Percentiles rank a stretch among this genome's conserved stretches.
Evolutionary conservation across 92 coral and sea anemone genomes (phyloP).

Genomic region (Virgularia gustaviana): DNA sequence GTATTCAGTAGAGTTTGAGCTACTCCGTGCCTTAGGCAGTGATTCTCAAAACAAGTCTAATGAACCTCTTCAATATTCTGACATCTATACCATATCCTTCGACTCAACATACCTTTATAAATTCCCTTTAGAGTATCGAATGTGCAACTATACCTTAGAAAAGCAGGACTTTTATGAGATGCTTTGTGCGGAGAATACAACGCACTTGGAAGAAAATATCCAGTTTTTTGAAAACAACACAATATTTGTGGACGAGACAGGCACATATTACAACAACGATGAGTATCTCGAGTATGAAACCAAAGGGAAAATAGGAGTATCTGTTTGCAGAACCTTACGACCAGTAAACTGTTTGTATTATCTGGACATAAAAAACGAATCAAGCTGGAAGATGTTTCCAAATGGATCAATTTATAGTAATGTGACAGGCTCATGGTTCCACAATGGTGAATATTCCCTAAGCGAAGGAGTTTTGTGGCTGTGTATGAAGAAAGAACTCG

Average conservation of each 20-base stretch:
- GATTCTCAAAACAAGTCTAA: not conserved
- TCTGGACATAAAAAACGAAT: not conserved
- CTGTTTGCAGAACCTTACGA: not conserved
- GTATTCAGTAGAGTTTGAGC: not conserved
- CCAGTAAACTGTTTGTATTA: constrained; percentile 21
- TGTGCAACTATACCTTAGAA: not conserved
- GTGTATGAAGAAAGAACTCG: constrained; percentile 5
- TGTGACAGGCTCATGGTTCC: constrained; percentile 8
- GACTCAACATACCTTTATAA: not conserved
- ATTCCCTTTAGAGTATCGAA: not conserved
- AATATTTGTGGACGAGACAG: not conserved
- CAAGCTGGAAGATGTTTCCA: constrained; percentile 1
- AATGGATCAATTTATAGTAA: constrained; percentile 5
- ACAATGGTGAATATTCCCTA: constrained; percentile 20
- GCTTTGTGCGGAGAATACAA: not conserved
- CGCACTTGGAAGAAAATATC: not conserved
- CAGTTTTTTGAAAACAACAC: not conserved
- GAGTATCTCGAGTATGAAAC: constrained; percentile 1
- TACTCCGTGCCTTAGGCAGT: not conserved
- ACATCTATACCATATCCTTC: constrained; percentile 2
- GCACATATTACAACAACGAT: not conserved
- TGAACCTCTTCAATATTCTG: not conserved
- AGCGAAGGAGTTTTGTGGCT: constrained; percentile 12
- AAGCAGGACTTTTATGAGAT: not conserved
- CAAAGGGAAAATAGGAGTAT: not conserved